Evolutionary conservation across 92 coral and sea anemone species (phyloP), one percentile per base, ranked within the genome.

Genomic region (Montipora capitata): DNA sequence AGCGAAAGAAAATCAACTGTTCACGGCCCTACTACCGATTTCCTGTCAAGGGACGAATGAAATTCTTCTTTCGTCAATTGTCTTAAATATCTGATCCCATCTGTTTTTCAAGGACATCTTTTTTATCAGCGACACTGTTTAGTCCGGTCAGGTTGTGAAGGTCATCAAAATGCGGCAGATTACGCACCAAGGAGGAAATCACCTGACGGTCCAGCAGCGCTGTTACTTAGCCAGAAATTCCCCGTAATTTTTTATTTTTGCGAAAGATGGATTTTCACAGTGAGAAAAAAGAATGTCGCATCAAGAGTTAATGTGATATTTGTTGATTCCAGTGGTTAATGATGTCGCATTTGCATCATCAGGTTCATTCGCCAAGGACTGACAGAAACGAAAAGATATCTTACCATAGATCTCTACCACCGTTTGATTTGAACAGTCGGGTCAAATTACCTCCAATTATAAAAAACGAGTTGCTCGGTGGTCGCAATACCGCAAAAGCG

Each of bases 391-490:
- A 17, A 2, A 68, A 78, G 10, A 52, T 74, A 27, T 64, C 59
- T 78, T 74, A 86, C 69, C 83, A 68, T 12, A 86, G 75, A 64
- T 52, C 71, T 52, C 48, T 69, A 1, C 85, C 89, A 8, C 80
- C 77, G 40, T 81, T 91, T 61, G 84, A 70, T 43, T 66, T 91
- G 43, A 91, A 68, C 78, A 68, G 75, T 61, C 78, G 87, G 15
- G 88, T 91, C 38, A 91, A 82, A 68, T 88, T 91, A 14, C 94
- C 94, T 14, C 94, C 94, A 41, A 91, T 91, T 75, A 83, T 83
- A 42, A 83, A 72, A 41, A 72, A 72, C 44, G 87, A 83, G 35
- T 73, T 83, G 69, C 71, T 72, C 27, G 64, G 63, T 10, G 62
- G 79, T 8, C 61, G 87, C 0, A 48, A 48, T 48, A 1, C 52